phyloP scores from a whole-genome alignment of 2,113 vertebrate genomes.

The Melozone crissalis region DNA sequence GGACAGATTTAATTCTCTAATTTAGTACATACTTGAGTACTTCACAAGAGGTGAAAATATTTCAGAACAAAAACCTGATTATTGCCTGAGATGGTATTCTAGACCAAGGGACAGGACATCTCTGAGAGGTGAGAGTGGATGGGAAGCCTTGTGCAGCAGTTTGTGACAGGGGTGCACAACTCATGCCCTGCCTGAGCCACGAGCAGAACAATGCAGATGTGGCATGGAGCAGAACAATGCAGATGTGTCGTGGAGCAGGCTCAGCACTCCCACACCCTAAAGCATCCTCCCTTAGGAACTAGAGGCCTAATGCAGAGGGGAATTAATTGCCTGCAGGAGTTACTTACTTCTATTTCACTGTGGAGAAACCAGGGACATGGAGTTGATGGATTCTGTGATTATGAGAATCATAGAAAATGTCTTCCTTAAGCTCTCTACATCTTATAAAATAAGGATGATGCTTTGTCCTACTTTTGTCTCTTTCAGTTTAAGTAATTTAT shows the following conservation, averaged over 20 bases:
- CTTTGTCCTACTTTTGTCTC: not conserved
- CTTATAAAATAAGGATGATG: not conserved
- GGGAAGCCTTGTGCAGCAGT: not conserved
- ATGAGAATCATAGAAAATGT: not conserved
- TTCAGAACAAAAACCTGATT: not conserved
- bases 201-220: no score
- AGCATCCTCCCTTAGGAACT: no score
- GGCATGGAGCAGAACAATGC: no score
- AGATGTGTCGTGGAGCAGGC: no score
- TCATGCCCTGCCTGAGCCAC: not conserved
- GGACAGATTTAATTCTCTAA: not conserved
- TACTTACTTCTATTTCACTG: not conserved
- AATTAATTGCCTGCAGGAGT: not conserved
- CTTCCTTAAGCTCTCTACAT: not conserved
- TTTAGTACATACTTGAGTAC: not conserved
- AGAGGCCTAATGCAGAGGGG: rapidly evolving
- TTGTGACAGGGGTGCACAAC: not conserved
- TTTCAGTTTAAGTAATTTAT: not conserved
- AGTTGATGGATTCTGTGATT: not conserved
- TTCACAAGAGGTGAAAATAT: not conserved
- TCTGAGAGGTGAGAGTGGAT: not conserved
- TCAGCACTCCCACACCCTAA: not conserved
- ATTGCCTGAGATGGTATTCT: not conserved
- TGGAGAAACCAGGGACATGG: not conserved
- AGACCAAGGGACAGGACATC: not conserved